Evolutionary conservation across 2,888 invertebrate species (phyloP).

Genomic region (Lithophane socia): DNA sequence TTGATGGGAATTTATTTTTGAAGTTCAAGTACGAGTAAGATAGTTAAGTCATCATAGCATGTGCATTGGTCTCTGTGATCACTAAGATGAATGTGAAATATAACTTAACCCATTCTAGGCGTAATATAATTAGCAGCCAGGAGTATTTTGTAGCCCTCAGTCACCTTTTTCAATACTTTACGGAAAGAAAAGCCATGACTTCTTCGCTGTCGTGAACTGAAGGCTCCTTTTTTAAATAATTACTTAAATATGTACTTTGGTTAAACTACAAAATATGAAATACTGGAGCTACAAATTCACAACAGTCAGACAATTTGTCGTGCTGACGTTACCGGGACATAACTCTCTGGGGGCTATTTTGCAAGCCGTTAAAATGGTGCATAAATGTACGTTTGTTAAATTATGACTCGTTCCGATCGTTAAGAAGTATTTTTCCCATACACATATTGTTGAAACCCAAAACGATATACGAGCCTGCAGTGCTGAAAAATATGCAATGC

Average conservation of each 20-base stretch:
- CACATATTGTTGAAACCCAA: slow-evolving; percentile 31
- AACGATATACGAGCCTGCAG: slow-evolving; percentile 12
- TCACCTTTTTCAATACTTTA: not conserved
- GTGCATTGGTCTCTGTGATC: slow-evolving; percentile 15
- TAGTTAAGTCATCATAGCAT: slow-evolving; percentile 36
- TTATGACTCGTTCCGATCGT: slow-evolving; percentile 56
- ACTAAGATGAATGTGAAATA: slow-evolving; percentile 23
- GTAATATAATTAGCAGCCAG: not conserved
- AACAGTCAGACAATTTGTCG: slow-evolving; percentile 84
- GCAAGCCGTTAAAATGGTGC: slow-evolving; percentile 77
- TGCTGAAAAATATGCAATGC: slow-evolving; percentile 1
- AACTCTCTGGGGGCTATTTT: slow-evolving; percentile 80
- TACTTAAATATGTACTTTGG: slow-evolving; percentile 36
- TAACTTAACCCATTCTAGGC: not conserved
- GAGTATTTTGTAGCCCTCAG: not conserved
- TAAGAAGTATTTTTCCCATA: slow-evolving; percentile 47
- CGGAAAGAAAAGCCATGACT: not conserved
- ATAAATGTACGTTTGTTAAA: slow-evolving; percentile 69
- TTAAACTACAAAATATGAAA: slow-evolving; percentile 70
- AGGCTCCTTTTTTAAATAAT: slow-evolving; percentile 5
- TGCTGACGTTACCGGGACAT: slow-evolving; percentile 78
- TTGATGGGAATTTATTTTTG: slow-evolving; percentile 56
- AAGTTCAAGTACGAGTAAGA: slow-evolving; percentile 21
- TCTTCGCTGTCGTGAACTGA: not conserved
- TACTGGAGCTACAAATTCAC: slow-evolving; percentile 78